phyloP scores from a whole-genome alignment of 2,797 vertebrate genomes.

The Crenuchus spilurus region DNA sequence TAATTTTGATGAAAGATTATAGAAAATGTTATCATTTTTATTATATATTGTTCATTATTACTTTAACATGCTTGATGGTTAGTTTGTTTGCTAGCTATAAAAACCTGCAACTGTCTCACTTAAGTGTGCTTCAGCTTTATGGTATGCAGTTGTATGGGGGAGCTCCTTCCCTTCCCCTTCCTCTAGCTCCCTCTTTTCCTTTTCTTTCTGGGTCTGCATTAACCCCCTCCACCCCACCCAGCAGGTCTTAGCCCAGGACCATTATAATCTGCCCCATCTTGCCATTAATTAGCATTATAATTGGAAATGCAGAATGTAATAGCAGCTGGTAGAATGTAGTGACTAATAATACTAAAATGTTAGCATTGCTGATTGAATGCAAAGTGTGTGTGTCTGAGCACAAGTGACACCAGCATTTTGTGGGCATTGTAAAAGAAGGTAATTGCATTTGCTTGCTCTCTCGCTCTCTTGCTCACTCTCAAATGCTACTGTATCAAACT shows the following conservation, averaged over 20 bases:
- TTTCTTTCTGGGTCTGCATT: slow-evolving; percentile 8
- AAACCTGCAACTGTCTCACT: too few species aligned
- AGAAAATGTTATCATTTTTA: too few species aligned
- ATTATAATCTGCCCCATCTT: slow-evolving; percentile 46
- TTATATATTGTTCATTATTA: too few species aligned
- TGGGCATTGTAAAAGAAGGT: neutral
- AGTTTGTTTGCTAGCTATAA: too few species aligned
- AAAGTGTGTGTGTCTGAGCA: neutral
- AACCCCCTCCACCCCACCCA: slow-evolving; percentile 16
- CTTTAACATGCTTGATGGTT: too few species aligned
- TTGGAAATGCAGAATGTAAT: slow-evolving; percentile 41
- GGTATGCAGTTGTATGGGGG: too few species aligned
- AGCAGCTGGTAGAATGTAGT: slow-evolving; percentile 7
- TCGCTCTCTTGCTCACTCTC: neutral
- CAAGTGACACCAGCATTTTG: neutral
- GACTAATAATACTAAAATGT: slow-evolving; percentile 18
- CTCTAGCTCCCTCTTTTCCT: neutral
- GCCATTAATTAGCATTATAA: slow-evolving; percentile 57
- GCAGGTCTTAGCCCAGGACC: neutral
- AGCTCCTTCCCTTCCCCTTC: slow-evolving; percentile 1
- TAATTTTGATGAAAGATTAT: too few species aligned
- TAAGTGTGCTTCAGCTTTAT: too few species aligned
- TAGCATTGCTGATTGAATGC: neutral
- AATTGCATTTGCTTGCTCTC: neutral
- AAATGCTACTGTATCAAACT: slow-evolving; percentile 29